phyloP scores from a whole-genome alignment of 2,797 vertebrate species.

The Sandelia bainsii region DNA sequence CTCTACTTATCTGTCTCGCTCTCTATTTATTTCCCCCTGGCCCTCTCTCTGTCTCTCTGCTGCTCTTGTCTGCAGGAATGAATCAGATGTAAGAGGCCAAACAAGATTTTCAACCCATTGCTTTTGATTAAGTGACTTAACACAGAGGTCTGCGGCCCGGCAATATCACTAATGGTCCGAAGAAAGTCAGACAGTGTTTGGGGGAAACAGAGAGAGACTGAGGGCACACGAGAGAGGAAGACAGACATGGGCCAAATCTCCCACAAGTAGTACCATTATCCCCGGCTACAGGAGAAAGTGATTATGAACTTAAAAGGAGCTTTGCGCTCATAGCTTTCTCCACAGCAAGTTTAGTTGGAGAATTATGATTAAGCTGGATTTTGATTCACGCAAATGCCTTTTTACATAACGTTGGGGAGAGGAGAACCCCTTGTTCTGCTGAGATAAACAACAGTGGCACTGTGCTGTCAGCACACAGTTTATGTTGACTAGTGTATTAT shows the following conservation, averaged over 20 bases:
- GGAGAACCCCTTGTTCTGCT: background rate
- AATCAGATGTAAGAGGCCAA: conserved; percentile 97
- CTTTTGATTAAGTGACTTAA: conserved; percentile 99
- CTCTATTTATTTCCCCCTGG: conserved; percentile 72
- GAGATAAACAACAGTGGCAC: conserved; percentile 40
- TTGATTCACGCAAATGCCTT: conserved; percentile 69
- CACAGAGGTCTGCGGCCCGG: conserved; percentile 95
- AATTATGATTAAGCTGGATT: conserved; percentile 80
- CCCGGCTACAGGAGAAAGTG: conserved; percentile 87
- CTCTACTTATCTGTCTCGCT: conserved; percentile 72
- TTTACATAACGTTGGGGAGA: conserved; percentile 53
- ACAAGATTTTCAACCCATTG: conserved; percentile 99
- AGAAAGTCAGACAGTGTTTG: conserved; percentile 90
- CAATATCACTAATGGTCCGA: conserved; percentile 99
- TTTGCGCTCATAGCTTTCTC: conserved; percentile 76
- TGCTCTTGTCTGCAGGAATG: conserved; percentile 95
- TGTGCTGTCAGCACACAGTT: conserved; percentile 1
- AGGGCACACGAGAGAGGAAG: conserved; percentile 40
- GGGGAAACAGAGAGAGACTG: conserved; percentile 54
- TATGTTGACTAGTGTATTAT: background rate
- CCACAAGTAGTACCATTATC: conserved; percentile 91
- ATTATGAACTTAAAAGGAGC: conserved; percentile 85
- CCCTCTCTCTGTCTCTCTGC: conserved; percentile 77
- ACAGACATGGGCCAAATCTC: conserved; percentile 73
- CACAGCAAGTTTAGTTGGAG: conserved; percentile 82